These are phyloP conservation scores for Miniopterus natalensis DNA, from an alignment of 2,113 vertebrate genomes.

Conservation along the genomic window DNA sequence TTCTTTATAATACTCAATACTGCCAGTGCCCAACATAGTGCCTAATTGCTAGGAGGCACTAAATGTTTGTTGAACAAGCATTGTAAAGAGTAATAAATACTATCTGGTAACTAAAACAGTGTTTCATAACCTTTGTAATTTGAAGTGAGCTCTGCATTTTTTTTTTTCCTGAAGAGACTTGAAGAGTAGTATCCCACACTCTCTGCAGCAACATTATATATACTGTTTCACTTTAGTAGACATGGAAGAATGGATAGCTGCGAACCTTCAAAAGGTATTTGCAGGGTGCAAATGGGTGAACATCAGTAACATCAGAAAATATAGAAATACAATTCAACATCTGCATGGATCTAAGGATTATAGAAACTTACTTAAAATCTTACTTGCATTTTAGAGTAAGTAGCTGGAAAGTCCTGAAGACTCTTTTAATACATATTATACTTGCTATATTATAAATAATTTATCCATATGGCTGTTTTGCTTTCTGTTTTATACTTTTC, in stretches of 20 bases:
- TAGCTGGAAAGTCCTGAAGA: slow-evolving; percentile 1
- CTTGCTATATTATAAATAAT: slow-evolving; percentile 41
- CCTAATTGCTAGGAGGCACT: background rate
- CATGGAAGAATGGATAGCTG: background rate
- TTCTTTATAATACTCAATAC: background rate
- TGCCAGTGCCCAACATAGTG: background rate
- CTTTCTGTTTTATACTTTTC: slow-evolving; percentile 39
- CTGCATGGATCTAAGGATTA: background rate
- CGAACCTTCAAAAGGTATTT: background rate
- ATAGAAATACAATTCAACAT: background rate
- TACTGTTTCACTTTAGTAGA: background rate
- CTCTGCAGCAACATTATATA: background rate
- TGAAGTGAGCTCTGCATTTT: background rate
- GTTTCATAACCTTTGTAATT: slow-evolving; percentile 35
- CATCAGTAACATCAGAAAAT: background rate
- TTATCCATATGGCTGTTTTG: background rate
- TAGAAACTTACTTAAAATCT: slow-evolving; percentile 47
- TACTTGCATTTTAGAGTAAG: background rate
- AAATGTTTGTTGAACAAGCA: background rate
- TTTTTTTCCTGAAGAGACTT: slow-evolving; percentile 3
- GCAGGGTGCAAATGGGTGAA: background rate
- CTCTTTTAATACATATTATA: background rate
- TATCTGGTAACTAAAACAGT: background rate
- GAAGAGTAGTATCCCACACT: background rate
- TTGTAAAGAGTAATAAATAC: background rate